Evolutionary conservation across 2,888 invertebrate species (phyloP).

Genomic region (Lasioglossum morio): DNA sequence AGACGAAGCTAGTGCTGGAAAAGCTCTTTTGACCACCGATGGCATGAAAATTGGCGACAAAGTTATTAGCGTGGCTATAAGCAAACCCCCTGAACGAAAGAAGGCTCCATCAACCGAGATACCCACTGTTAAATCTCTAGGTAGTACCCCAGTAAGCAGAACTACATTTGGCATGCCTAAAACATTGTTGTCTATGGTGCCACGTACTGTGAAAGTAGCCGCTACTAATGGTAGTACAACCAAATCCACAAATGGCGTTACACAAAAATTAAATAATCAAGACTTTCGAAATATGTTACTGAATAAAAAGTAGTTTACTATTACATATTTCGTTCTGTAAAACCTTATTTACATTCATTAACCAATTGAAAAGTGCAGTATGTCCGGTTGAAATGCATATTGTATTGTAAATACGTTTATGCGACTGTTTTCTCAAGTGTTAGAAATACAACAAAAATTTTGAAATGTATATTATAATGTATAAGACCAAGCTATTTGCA

Average conservation of each 20-base stretch:
- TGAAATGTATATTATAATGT: too few species aligned
- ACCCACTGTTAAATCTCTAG: slow-evolving; percentile 77
- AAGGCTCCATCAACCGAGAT: slow-evolving; percentile 63
- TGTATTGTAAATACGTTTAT: neutral
- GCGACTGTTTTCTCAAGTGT: too few species aligned
- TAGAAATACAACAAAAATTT: too few species aligned
- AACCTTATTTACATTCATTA: slow-evolving; percentile 5
- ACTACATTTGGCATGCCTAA: slow-evolving; percentile 79
- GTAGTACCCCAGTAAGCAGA: slow-evolving; percentile 79
- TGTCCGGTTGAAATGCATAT: neutral
- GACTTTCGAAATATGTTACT: slow-evolving; percentile 87
- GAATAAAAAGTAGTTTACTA: slow-evolving; percentile 78
- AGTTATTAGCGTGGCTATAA: slow-evolving; percentile 89
- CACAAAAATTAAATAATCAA: slow-evolving; percentile 84
- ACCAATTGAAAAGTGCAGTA: neutral
- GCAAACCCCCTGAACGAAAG: slow-evolving; percentile 88
- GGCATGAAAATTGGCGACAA: slow-evolving; percentile 89
- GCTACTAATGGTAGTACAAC: slow-evolving; percentile 60
- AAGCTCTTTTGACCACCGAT: slow-evolving; percentile 90
- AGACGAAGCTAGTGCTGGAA: slow-evolving; percentile 89
- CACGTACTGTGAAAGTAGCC: slow-evolving; percentile 76
- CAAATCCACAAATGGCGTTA: slow-evolving; percentile 60
- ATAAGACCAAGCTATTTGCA: too few species aligned
- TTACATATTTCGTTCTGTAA: slow-evolving; percentile 14
- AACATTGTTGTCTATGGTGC: slow-evolving; percentile 81